Evolutionary conservation across 2,113 vertebrate species (phyloP).

Genomic region (Paraplagusia blochii): DNA sequence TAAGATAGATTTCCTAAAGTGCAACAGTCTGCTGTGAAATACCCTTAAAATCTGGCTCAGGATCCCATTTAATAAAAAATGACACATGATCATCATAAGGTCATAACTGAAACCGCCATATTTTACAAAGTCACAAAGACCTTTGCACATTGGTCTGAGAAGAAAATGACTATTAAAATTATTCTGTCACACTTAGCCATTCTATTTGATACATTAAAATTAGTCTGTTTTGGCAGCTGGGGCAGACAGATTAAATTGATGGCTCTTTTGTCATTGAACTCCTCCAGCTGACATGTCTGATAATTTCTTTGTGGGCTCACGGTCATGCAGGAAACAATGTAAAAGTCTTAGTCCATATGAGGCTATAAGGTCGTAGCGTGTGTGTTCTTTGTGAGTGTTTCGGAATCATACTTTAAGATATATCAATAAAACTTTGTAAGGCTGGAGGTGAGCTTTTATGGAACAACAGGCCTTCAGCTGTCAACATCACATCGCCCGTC

Average conservation of each 20-base stretch:
- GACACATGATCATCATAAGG: too few relatives aligned
- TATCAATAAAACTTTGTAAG: slow-evolving; percentile 41
- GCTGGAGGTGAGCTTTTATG: slow-evolving; percentile 46
- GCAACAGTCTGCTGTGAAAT: too few relatives aligned
- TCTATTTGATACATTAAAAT: slow-evolving; percentile 1
- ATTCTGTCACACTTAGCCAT: not conserved
- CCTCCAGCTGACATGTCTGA: slow-evolving; percentile 47
- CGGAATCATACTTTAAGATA: slow-evolving; percentile 44
- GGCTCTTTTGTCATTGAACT: slow-evolving; percentile 39
- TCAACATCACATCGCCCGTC: slow-evolving; percentile 51
- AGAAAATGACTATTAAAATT: slow-evolving; percentile 9
- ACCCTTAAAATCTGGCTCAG: too few relatives aligned
- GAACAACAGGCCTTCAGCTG: slow-evolving; percentile 65
- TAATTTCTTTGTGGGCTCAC: slow-evolving; percentile 14
- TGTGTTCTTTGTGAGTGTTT: slow-evolving; percentile 30
- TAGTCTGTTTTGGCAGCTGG: slow-evolving; percentile 9
- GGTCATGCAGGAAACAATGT: slow-evolving; percentile 19
- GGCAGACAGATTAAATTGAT: slow-evolving; percentile 19
- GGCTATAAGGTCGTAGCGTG: slow-evolving; percentile 29
- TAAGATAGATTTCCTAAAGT: too few relatives aligned
- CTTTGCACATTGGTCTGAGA: too few relatives aligned
- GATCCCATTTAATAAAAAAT: too few relatives aligned
- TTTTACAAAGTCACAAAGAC: too few relatives aligned
- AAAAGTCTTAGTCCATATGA: slow-evolving; percentile 5
- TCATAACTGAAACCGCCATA: too few relatives aligned